Base-by-base conservation (phyloP, 2,888 invertebrate species). In the Drosophila maculinotata region DNA sequence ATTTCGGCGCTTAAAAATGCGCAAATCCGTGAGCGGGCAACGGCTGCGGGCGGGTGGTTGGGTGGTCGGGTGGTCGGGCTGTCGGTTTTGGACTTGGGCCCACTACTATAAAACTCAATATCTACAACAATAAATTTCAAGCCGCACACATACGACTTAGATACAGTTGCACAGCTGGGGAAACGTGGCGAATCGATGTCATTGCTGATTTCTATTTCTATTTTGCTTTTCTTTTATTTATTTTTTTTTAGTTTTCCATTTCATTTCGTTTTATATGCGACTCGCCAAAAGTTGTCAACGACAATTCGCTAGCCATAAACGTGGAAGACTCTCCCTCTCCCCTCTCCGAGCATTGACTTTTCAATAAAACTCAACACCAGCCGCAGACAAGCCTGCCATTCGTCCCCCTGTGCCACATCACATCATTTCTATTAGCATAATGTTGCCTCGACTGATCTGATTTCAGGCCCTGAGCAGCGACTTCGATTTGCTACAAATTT, bases 31-130 rank as follows among this genome's bases (percentile, higher is more conserved):
- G 81, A 54, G 69, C 44, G 51, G 56, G 0, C 30, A 38, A 23
- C n/a, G n/a, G n/a, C n/a, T n/a, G n/a, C n/a, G n/a, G n/a, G n/a
- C n/a, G n/a, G n/a, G n/a, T n/a, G n/a, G n/a, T n/a, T n/a, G n/a
- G n/a, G n/a, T n/a, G n/a, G n/a, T n/a, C n/a, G n/a, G n/a, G n/a
- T n/a, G n/a, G n/a, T n/a, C n/a, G n/a, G n/a, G n/a, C n/a, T n/a
- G n/a, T n/a, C n/a, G n/a, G 57, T 47, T 42, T 44, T 39, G 65
- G 63, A 66, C 72, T 64, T 69, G 64, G 49, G 48, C 48, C 49
- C 69, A 53, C 69, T 42, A 73, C 86, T 74, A 87, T 88, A 89
- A 89, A 89, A 86, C 84, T 86, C 88, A 89, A 88, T 89, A 89
- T 89, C 89, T 80, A 71, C 70, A 80, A 74, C 89, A 73, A 89